Base-by-base conservation (phyloP, 2,888 invertebrate genomes). In the Trypoxylon attenuatum region DNA sequence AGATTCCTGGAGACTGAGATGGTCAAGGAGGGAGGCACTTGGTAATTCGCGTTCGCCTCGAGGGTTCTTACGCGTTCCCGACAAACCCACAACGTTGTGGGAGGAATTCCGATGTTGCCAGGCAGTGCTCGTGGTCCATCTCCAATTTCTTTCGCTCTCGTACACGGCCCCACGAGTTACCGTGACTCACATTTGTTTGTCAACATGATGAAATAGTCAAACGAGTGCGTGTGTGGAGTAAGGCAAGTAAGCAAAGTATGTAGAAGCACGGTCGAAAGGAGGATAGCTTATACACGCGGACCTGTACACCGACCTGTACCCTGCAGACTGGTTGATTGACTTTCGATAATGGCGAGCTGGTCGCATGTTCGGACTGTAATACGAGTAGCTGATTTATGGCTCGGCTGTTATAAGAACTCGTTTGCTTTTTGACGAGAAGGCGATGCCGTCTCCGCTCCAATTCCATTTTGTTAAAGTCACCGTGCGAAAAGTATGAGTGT, bases 41-140 rank as follows among this genome's bases (percentile, higher is more conserved):
- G 65, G 47, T 64, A 51, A 56, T 55, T 60, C 50, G 21, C 41
- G 58, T 52, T 59, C 53, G 39, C 59, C 69, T 61, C 59, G 70
- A 65, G 57, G 71, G 63, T 66, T 69, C 65, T 69, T 67, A 67
- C 65, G 71, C 51, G 68, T 61, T 57, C 59, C 57, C 41, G 45
- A 57, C 68, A 65, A 76, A 66, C 45, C 29, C 19, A 5, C 29
- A 50, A 58, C 68, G 66, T 15, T 33, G 76, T 70, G 73, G 76
- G 79, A 82, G 80, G 82, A 80, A 81, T 82, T 81, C 78, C 79
- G 69, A 63, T 73, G 78, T 80, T 79, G 78, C 81, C 80, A 78
- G 75, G 73, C 71, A 43, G 22, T 16, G 19, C 33, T 13, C 19
- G n/a, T 33, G 16, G 33, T 52, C 52, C 29, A 21, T 15, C 25